Evolutionary conservation across 2,888 invertebrate genomes (phyloP).

Genomic region (Drosophila affinis): DNA sequence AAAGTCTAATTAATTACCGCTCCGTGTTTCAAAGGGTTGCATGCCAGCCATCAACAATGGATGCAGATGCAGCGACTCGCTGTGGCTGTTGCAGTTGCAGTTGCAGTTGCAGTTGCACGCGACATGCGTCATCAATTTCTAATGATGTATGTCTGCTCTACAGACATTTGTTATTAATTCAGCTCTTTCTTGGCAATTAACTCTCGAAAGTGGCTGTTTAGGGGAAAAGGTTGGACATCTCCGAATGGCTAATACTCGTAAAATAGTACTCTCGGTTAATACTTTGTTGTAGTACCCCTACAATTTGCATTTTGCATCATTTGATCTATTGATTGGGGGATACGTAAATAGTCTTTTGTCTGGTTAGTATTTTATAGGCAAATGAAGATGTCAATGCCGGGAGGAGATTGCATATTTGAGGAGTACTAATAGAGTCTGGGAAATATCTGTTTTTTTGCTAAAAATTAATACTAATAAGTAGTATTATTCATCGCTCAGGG

Average conservation of each 20-base stretch:
- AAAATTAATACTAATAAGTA: no score
- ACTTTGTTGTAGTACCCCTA: background rate
- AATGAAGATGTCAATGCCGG: background rate
- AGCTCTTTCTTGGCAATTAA: constrained; percentile 43
- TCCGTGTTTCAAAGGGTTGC: constrained; percentile 67
- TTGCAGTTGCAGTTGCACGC: constrained; percentile 64
- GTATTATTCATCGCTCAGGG: no score
- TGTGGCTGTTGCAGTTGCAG: constrained; percentile 11
- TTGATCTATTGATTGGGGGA: background rate
- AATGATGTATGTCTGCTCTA: constrained; percentile 72
- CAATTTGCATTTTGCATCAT: background rate
- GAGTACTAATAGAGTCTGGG: no score
- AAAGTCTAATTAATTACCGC: constrained; percentile 76
- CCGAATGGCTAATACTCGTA: background rate
- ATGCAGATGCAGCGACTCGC: constrained; percentile 42
- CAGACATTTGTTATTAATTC: constrained; percentile 67
- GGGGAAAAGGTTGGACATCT: constrained; percentile 21
- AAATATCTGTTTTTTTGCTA: no score
- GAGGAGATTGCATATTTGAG: background rate
- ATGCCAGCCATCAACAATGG: constrained; percentile 57
- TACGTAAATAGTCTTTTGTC: background rate
- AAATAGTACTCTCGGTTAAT: constrained; percentile 9
- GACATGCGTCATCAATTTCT: constrained; percentile 80
- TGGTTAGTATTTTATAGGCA: background rate
- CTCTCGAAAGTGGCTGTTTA: constrained; percentile 36